Evolutionary conservation across 2,797 vertebrate genomes (phyloP).

Genomic region (Syndactyla subalaris): DNA sequence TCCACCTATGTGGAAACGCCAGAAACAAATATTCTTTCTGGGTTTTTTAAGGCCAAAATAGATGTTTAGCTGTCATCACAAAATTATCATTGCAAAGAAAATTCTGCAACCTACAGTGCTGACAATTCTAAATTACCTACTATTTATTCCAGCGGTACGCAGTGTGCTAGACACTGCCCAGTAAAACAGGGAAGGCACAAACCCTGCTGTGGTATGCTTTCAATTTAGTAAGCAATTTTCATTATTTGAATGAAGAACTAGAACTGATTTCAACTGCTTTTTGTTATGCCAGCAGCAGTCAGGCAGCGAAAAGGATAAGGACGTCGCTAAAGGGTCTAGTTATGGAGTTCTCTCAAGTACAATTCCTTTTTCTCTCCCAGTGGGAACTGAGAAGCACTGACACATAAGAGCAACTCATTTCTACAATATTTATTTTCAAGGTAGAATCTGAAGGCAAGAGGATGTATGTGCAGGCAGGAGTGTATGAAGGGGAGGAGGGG

Average conservation of each 20-base stretch:
- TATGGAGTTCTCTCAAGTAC: not conserved
- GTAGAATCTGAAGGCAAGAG: not conserved
- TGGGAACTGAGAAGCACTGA: not conserved
- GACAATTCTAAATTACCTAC: not conserved
- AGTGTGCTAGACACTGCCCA: not conserved
- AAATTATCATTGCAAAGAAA: not conserved
- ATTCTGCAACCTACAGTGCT: not conserved
- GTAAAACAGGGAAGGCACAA: not conserved
- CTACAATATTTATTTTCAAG: not conserved
- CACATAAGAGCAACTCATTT: not conserved
- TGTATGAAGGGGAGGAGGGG: not conserved
- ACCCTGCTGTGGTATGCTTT: not conserved
- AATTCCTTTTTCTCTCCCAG: not conserved
- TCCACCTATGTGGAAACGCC: not conserved
- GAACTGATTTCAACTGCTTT: not conserved
- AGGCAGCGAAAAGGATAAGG: not conserved
- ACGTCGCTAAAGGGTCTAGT: not conserved
- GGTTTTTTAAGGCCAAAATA: not conserved
- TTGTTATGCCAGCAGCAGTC: not conserved
- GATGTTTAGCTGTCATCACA: not conserved
- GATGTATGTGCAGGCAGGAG: accelerated
- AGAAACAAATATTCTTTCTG: not conserved
- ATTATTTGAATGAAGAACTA: not conserved
- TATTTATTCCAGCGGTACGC: not conserved
- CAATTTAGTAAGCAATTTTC: conserved; percentile 19